A percentile compares a stretch with the other conserved stretches of the same genome.
These are phyloP conservation scores for Apis florea DNA, from an alignment of 1,140 invertebrate genomes.

Conservation along the genomic window DNA sequence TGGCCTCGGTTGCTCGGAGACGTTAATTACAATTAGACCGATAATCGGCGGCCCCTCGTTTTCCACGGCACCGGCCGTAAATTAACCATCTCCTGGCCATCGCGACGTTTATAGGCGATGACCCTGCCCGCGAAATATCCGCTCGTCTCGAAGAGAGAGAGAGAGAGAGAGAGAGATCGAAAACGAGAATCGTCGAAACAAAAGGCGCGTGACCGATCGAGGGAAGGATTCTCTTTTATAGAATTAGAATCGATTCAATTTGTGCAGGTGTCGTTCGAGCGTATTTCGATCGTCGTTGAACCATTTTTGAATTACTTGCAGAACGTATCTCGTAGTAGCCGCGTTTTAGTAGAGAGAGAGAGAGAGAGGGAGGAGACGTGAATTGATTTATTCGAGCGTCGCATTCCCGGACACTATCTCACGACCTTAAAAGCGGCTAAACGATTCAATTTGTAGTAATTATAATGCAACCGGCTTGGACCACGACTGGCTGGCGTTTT, in stretches of 20 bases:
- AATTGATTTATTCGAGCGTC: conserved; percentile 61
- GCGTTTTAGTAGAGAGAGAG: too few relatives aligned
- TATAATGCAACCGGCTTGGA: conserved; percentile 66
- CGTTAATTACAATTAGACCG: conserved; percentile 65
- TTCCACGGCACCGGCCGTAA: conserved; percentile 48
- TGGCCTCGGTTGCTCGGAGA: conserved; percentile 26
- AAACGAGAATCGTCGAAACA: neutral
- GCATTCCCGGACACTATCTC: conserved; percentile 67
- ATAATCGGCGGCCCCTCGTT: conserved; percentile 57
- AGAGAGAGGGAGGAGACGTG: conserved; percentile 1
- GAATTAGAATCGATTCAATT: too few relatives aligned
- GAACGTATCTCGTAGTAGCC: too few relatives aligned
- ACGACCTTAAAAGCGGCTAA: conserved; percentile 71
- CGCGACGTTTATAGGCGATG: conserved; percentile 55
- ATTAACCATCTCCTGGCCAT: conserved; percentile 44
- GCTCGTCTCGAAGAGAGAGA: neutral
- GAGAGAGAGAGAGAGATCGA: neutral
- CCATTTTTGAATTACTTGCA: too few relatives aligned
- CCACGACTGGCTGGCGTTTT: conserved; percentile 37
- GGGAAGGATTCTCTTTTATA: too few relatives aligned
- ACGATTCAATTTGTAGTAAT: conserved; percentile 72
- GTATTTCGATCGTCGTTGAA: too few relatives aligned
- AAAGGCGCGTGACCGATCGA: neutral
- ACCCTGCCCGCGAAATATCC: conserved; percentile 45
- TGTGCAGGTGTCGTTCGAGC: too few relatives aligned